Base-by-base conservation (phyloP, 2,113 vertebrate species). In the Aegotheles bennettii region DNA sequence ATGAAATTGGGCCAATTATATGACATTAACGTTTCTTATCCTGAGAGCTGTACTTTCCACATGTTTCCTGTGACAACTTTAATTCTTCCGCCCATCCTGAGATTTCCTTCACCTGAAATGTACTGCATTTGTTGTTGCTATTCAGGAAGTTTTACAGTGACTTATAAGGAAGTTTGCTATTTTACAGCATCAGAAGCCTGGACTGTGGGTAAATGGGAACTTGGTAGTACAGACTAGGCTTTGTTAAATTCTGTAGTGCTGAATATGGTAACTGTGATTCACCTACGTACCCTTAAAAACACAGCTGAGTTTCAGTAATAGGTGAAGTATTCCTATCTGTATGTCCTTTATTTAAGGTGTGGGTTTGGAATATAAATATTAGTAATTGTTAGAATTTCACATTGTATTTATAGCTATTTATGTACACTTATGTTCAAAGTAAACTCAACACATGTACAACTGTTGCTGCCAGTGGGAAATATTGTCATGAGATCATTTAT, bases 1-100 rank as follows among this genome's bases (percentile, higher is more conserved):
- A 67, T 35, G 35, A 91, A 80, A 70, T 56, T 48, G 59, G 29
- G 29, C 19, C 35, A 59, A 67, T 95, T 95, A 54, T 50, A 29
- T 69, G 53, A 80, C 47, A 68, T 94, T 74, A 93, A 59, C 28
- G 78, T 70, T 79, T 93, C 24, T 80, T 24, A 70, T 78, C 23
- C 79, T 6, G 5, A 86, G 79, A 89, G 28, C 38, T 86, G 38
- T 76, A 76, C 24, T 60, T 90, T 64, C 56, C 51, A 59, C 56
- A 70, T 43, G 9, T 91, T 84, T 87, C 6, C 4, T 65, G 17
- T 77, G 36, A 15, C n/a, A 71, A 73, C 61, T 93, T 90, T 57
- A 94, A 73, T 71, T 94, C 65, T 69, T 67, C 38, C 59, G 67
- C 16, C 38, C 10, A 71, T 68, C 29, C 64, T 43, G 51, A 86